Base-by-base conservation (phyloP, 2,888 invertebrate genomes). In the Ennomos fuscantarius region DNA sequence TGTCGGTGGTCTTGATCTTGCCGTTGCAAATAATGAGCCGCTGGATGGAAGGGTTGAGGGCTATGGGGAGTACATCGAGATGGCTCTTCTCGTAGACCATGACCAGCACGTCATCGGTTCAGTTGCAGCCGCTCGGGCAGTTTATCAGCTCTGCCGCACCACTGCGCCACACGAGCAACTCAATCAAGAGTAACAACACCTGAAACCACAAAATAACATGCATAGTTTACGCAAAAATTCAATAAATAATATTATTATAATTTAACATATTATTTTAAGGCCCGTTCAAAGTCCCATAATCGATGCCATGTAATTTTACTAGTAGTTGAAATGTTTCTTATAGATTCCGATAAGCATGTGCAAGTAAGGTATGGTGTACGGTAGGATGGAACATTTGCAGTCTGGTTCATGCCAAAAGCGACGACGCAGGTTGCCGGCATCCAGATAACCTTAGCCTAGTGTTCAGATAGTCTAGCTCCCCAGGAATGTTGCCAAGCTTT, bases 41-140 rank as follows among this genome's bases (percentile, higher is more conserved):
- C 80, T 96, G 96, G 64, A 97, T 97, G 73, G 96, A 96, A 39
- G 98, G 98, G 89, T 98, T 98, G 64, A 98, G 93, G 2, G 97
- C 96, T 75, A 98, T 98, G 61, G 98, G 98, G 61, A 98, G 94
- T 51, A 97, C 97, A 88, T 97, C 97, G 61, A 98, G 93, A 69
- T 96, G 96, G 78, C 97, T 97, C 79, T 95, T 95, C 72, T 96
- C 95, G 87, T 98, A 98, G 68, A 95, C 95, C 46, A 97, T 98
- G 56, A 96, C 96, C 68, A 97, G 94, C 9, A 96, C 97, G 67
- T 97, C 97, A 79, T 98, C 98, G 88, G 98, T 96, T 92, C 98
- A 98, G 82, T 93, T 94, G 88, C 98, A 98, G 69, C 96, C 96
- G 62, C 89, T 94, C n/a, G 98, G 98, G 80, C 98, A 98, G 88